Evolutionary conservation across 2,797 vertebrate species (phyloP).

Genomic region (Graptemys geographica): DNA sequence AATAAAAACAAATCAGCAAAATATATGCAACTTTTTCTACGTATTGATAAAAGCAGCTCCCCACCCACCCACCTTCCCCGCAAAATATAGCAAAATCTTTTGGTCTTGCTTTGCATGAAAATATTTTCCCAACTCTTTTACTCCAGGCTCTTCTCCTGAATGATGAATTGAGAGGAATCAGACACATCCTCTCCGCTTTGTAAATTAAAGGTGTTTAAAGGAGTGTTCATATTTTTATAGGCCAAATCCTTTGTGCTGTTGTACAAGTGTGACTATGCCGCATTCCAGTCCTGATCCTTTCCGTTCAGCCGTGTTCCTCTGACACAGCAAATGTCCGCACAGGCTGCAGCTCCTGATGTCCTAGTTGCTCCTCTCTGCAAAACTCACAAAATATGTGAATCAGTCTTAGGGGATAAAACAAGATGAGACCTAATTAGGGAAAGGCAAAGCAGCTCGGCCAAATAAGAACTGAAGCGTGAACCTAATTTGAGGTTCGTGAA

Average conservation of each 20-base stretch:
- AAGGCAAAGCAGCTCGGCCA: neutral
- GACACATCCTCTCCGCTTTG: neutral
- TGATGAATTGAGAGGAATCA: neutral
- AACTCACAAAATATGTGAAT: neutral
- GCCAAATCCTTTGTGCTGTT: neutral
- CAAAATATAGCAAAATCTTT: neutral
- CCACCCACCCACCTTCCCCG: neutral
- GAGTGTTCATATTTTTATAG: rapidly evolving
- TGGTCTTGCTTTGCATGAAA: neutral
- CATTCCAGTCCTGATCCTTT: neutral
- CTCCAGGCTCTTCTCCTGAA: neutral
- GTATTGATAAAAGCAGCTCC: rapidly evolving
- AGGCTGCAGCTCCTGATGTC: neutral
- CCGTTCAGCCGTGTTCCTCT: neutral
- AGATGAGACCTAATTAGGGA: neutral
- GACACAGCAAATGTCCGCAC: neutral
- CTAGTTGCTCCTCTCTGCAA: neutral
- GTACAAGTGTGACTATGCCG: neutral
- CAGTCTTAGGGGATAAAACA: conserved; percentile 11
- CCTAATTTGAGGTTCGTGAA: neutral
- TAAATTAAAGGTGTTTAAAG: neutral
- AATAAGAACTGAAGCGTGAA: neutral
- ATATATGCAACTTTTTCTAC: neutral
- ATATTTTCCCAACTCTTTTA: neutral
- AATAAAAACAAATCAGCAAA: neutral